Conservation (phyloP, 2,797 vertebrate species). For the Acrocephalus scirpaceus region DNA sequence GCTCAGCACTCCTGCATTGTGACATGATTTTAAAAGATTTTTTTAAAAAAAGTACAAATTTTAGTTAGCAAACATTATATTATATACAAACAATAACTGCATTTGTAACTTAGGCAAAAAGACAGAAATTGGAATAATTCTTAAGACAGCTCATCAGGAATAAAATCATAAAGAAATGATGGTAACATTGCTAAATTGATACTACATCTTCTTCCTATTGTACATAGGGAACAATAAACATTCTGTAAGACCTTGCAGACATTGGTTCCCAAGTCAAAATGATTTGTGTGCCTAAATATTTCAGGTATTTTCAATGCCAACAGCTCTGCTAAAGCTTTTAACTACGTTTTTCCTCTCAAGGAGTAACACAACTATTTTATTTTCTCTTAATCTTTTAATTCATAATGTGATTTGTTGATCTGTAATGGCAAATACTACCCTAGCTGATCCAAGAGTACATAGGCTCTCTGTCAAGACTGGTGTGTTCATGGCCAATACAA, state of each 20-base stretch:
- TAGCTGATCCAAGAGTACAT: not conserved
- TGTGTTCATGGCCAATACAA: not conserved
- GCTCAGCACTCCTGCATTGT: not conserved
- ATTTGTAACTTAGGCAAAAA: not conserved
- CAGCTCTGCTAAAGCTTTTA: not conserved
- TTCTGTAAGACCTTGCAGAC: not conserved
- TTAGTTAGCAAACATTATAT: not conserved
- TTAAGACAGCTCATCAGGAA: not conserved
- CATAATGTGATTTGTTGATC: not conserved
- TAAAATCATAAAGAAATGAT: not conserved
- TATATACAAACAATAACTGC: not conserved
- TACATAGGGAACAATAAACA: not conserved
- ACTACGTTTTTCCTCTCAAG: not conserved
- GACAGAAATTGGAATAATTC: not conserved
- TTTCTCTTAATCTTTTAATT: not conserved
- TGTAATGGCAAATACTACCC: not conserved
- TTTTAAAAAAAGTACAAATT: not conserved
- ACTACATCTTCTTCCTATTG: not conserved
- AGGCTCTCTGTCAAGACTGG: not conserved
- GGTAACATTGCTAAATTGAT: not conserved
- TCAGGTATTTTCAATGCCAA: not conserved
- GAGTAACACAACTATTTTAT: not conserved
- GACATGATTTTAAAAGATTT: not conserved
- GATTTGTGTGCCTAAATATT: not conserved
- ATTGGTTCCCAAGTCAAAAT: not conserved